Evolutionary conservation across 2,113 vertebrate species (phyloP), one percentile per base, ranked within the genome.

Genomic region (Heterocephalus glaber): DNA sequence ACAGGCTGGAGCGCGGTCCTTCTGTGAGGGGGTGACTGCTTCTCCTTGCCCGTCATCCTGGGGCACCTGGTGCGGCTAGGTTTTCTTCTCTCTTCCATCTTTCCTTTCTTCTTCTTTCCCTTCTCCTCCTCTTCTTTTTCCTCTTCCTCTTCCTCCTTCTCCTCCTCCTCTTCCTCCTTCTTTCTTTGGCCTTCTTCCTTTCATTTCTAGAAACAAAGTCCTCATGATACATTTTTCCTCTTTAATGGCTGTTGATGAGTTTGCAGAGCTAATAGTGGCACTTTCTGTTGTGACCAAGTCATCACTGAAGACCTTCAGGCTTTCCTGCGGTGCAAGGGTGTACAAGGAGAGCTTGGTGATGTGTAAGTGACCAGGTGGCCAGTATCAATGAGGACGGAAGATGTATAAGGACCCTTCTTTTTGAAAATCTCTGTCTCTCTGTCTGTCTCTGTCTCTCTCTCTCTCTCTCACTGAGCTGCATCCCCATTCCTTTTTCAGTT

Each of bases 161-260:
- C 14, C 13, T 19, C 5, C 1, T 41, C 3, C 4, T 5, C 14
- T 52, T 10, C 30, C 16, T n/a, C 35, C n/a, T 61, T 12, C 16
- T 54, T 3, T 44, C 22, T 94, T 63, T 47, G 44, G 30, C 33
- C 19, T 41, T 7, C 58, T 83, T 86, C 47, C 84, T 95, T 95
- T 52, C 35, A 76, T 93, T 90, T 96, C 93, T 96, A 87, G 90
- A 87, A 97, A 88, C 95, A 86, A 96, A 97, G 96, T 58, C 74
- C 92, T 95, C 92, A 76, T 80, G 93, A 63, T 87, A 12, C 94
- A 72, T 86, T 95, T 77, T 95, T 97, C 96, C 70, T 93, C 85
- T 91, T 96, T 95, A 96, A 91, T 94, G 94, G 95, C 14, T 6
- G 86, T 96, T 95, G 96, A 91, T 97, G 7, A 4, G 90, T 77